These are phyloP conservation scores for Anableps anableps DNA, from an alignment of 2,797 vertebrate species.

Conservation along the genomic window DNA sequence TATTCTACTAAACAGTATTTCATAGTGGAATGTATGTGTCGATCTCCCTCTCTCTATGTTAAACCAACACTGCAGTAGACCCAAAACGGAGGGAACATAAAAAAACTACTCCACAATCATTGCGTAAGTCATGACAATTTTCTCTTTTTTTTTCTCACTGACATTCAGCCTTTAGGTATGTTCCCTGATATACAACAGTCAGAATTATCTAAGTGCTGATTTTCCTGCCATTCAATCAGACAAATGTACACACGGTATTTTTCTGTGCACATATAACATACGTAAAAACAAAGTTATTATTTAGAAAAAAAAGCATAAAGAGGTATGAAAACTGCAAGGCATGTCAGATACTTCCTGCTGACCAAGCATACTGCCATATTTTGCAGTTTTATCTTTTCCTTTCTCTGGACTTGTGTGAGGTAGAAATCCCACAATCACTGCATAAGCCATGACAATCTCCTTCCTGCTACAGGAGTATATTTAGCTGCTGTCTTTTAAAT, in stretches of 20 bases:
- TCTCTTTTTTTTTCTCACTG: constrained; percentile 30
- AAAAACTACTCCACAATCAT: neutral
- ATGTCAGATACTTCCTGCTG: constrained; percentile 59
- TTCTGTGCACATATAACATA: constrained; percentile 1
- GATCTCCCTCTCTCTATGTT: neutral
- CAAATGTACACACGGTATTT: constrained; percentile 30
- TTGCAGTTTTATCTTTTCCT: constrained; percentile 18
- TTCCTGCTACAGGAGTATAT: constrained; percentile 50
- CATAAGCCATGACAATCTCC: too few species aligned
- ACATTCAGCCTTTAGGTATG: constrained; percentile 33
- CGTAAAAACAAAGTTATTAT: constrained; percentile 29
- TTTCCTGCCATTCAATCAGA: constrained; percentile 51
- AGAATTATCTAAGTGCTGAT: constrained; percentile 52
- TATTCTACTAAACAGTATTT: neutral
- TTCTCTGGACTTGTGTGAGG: constrained; percentile 37
- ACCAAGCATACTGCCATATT: constrained; percentile 44
- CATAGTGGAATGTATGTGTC: neutral
- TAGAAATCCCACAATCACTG: constrained; percentile 45
- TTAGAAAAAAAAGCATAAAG: constrained; percentile 26
- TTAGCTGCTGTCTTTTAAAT: constrained; percentile 48
- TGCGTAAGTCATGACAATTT: neutral
- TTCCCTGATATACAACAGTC: constrained; percentile 47
- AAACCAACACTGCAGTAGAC: neutral
- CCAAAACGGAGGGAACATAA: neutral
- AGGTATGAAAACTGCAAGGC: constrained; percentile 46